These are phyloP conservation scores for Drosophila kambysellisi DNA, from an alignment of 2,888 invertebrate genomes.

Conservation along the genomic window DNA sequence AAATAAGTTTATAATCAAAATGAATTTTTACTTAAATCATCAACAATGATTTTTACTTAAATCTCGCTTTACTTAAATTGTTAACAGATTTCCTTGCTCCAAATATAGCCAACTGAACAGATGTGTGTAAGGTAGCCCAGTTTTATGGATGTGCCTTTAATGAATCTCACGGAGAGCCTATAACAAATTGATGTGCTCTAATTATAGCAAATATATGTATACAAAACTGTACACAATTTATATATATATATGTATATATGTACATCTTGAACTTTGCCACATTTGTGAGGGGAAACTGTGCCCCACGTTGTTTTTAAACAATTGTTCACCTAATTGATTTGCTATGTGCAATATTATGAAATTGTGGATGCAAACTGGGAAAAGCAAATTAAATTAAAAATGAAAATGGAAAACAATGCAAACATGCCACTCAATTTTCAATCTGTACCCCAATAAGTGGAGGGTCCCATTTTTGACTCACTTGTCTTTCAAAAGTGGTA, in stretches of 20 bases:
- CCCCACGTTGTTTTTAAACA: constrained; percentile 25
- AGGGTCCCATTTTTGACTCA: not conserved
- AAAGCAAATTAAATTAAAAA: constrained; percentile 44
- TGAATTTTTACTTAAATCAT: no score
- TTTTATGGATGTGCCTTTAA: constrained; percentile 13
- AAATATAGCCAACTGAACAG: not conserved
- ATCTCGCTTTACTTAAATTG: not conserved
- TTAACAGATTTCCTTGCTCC: not conserved
- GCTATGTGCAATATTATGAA: constrained; percentile 21
- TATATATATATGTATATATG: constrained; percentile 8
- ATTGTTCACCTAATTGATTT: constrained; percentile 23
- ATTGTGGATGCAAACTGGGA: constrained; percentile 17
- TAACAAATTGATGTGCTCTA: constrained; percentile 43
- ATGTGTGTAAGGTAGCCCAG: not conserved
- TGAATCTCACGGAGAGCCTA: constrained; percentile 9
- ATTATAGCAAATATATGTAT: constrained; percentile 36
- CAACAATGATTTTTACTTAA: not conserved
- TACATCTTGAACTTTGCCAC: constrained; percentile 30
- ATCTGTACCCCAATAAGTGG: constrained; percentile 22
- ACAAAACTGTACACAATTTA: constrained; percentile 4
- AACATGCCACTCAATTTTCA: constrained; percentile 44
- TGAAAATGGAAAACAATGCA: constrained; percentile 44
- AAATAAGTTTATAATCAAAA: not conserved
- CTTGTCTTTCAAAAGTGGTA: not conserved
- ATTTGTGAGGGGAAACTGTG: no score